Evolutionary conservation across 2,888 invertebrate species (phyloP).

Genomic region (Orgyia antiqua): DNA sequence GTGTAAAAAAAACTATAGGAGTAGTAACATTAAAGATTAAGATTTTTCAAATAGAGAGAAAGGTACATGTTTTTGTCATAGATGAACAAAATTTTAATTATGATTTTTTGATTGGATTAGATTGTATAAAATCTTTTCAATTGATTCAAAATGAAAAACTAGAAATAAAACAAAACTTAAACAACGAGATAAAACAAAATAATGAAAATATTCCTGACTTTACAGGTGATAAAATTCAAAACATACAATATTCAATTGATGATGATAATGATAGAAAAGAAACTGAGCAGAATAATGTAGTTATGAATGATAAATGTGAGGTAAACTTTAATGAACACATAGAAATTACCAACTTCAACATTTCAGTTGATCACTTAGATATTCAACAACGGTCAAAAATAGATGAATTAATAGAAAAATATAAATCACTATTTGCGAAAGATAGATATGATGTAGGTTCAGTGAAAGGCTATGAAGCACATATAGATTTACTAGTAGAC

Average conservation of each 20-base stretch:
- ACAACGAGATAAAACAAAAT: conserved; percentile 17
- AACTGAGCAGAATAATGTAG: neutral
- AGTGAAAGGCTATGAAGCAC: conserved; percentile 3
- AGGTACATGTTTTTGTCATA: too few relatives aligned
- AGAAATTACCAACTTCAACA: neutral
- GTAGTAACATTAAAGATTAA: too few relatives aligned
- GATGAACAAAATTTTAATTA: too few relatives aligned
- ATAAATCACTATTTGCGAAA: conserved; percentile 1
- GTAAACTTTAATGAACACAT: conserved; percentile 3
- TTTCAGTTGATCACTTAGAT: conserved; percentile 1
- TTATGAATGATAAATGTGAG: neutral
- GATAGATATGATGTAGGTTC: conserved; percentile 3
- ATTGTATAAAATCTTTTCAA: conserved; percentile 8
- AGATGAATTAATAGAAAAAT: conserved; percentile 1
- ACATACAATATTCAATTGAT: neutral
- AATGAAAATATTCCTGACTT: conserved; percentile 11
- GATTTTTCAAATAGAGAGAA: too few relatives aligned
- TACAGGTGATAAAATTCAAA: neutral
- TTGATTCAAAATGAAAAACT: conserved; percentile 3
- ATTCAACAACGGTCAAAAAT: conserved; percentile 1
- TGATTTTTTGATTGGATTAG: too few relatives aligned
- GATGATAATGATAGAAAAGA: neutral
- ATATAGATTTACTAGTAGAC: conserved; percentile 2
- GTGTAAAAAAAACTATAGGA: too few relatives aligned
- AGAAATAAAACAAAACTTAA: conserved; percentile 1